These are phyloP conservation scores for Scomber colias DNA, from an alignment of 2,113 vertebrate species.

Conservation along the genomic window DNA sequence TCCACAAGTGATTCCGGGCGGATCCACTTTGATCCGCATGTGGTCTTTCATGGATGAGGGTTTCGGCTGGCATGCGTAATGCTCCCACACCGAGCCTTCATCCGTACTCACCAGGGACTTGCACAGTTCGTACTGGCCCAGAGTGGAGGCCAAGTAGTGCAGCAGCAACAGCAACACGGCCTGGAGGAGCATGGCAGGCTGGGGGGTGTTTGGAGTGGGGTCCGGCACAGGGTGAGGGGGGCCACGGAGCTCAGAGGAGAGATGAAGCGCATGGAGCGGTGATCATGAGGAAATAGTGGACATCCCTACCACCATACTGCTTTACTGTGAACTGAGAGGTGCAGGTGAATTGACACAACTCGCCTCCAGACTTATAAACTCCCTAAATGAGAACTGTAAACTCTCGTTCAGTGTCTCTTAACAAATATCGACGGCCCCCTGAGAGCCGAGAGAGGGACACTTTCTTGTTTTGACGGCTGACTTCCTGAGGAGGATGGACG, in stretches of 20 bases:
- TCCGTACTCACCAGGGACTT: slow-evolving; percentile 98
- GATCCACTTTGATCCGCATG: slow-evolving; percentile 94
- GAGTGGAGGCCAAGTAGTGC: slow-evolving; percentile 87
- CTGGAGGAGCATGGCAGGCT: slow-evolving; percentile 90
- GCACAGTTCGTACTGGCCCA: slow-evolving; percentile 96
- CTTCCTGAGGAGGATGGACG: slow-evolving; percentile 58
- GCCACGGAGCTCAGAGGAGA: slow-evolving; percentile 81
- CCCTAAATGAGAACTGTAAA: slow-evolving; percentile 25
- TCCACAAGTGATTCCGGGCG: slow-evolving; percentile 94
- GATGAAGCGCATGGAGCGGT: slow-evolving; percentile 88
- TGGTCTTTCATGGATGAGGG: slow-evolving; percentile 92
- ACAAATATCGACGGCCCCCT: slow-evolving; percentile 48
- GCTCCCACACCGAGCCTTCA: slow-evolving; percentile 96
- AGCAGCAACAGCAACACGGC: slow-evolving; percentile 85
- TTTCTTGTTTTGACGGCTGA: slow-evolving; percentile 51
- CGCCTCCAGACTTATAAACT: slow-evolving; percentile 23
- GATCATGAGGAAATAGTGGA: slow-evolving; percentile 69
- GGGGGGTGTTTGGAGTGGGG: slow-evolving; percentile 60
- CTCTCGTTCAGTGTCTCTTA: slow-evolving; percentile 53
- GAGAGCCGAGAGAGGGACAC: slow-evolving; percentile 50
- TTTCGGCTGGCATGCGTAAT: slow-evolving; percentile 96
- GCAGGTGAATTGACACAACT: slow-evolving; percentile 9
- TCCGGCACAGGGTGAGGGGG: slow-evolving; percentile 82
- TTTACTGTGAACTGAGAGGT: not conserved
- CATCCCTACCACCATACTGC: slow-evolving; percentile 54